Percentiles rank a stretch among this genome's conserved stretches.
phyloP scores from a whole-genome alignment of 1,140 invertebrate genomes.

The Leucophenga varia region DNA sequence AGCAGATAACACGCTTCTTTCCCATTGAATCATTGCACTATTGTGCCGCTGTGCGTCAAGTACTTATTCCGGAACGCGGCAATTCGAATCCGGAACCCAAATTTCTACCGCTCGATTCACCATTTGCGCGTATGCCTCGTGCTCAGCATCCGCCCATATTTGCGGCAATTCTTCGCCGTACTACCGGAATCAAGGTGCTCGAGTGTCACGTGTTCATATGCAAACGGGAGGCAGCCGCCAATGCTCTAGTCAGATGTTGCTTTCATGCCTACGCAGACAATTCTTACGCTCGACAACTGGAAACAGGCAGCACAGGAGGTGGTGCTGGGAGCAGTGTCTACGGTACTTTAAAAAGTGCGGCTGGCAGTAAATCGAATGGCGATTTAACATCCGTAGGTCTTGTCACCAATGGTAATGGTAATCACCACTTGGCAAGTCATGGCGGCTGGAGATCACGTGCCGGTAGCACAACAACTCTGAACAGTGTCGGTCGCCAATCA shows the following conservation, averaged over 20 bases:
- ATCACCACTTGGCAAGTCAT: slow-evolving; percentile 53
- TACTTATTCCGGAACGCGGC: slow-evolving; percentile 65
- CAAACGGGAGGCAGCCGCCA: slow-evolving; percentile 91
- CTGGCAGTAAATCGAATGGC: slow-evolving; percentile 56
- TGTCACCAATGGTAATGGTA: slow-evolving; percentile 33
- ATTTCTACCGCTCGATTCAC: slow-evolving; percentile 95
- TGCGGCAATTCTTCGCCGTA: slow-evolving; percentile 91
- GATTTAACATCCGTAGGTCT: slow-evolving; percentile 39
- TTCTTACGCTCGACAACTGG: slow-evolving; percentile 83
- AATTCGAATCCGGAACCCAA: slow-evolving; percentile 64
- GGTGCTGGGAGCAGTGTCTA: slow-evolving; percentile 44
- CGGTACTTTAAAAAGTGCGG: slow-evolving; percentile 56
- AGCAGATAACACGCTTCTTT: slow-evolving; percentile 94
- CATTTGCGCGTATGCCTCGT: slow-evolving; percentile 86
- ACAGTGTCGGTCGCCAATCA: slow-evolving; percentile 57
- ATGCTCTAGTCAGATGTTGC: slow-evolving; percentile 89
- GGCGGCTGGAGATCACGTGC: slow-evolving; percentile 58
- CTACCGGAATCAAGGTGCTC: slow-evolving; percentile 96
- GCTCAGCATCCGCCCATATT: slow-evolving; percentile 94
- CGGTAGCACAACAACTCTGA: slow-evolving; percentile 63
- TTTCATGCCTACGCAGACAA: slow-evolving; percentile 95
- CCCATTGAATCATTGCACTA: slow-evolving; percentile 96
- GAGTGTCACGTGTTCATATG: slow-evolving; percentile 99
- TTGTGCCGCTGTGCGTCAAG: slow-evolving; percentile 93
- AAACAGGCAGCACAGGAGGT: slow-evolving; percentile 56